Percentiles rank a stretch among this genome's conserved stretches.
phyloP scores from a whole-genome alignment of 2,797 vertebrate species.

The Tiaroga cobitis region DNA sequence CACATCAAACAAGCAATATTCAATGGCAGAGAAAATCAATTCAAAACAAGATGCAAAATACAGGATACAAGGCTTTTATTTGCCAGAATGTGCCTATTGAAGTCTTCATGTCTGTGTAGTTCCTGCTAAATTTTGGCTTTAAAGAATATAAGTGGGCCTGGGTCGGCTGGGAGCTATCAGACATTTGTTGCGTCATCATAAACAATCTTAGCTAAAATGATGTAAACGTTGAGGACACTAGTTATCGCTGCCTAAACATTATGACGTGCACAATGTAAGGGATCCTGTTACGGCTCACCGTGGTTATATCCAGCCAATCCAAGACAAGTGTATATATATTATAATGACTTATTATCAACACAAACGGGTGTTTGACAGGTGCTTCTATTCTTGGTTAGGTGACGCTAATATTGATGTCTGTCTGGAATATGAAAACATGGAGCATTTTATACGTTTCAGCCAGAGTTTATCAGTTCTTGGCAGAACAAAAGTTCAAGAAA shows the following conservation, averaged over 20 bases:
- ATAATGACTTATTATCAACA: conserved; percentile 45
- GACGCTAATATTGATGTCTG: conserved; percentile 25
- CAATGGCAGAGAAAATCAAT: conserved; percentile 32
- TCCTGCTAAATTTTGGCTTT: background rate
- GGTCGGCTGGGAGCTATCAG: background rate
- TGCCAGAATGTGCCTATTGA: background rate
- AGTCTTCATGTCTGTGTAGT: background rate
- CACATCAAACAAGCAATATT: conserved; percentile 49
- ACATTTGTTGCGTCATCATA: conserved; percentile 6
- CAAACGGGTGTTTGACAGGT: conserved; percentile 43
- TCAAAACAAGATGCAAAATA: conserved; percentile 22
- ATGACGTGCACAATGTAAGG: background rate
- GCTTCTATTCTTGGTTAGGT: conserved; percentile 28
- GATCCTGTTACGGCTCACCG: conserved; percentile 5
- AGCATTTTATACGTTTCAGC: conserved; percentile 21
- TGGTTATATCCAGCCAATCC: conserved; percentile 16
- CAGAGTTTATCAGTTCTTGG: conserved; percentile 34
- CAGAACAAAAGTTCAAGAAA: conserved; percentile 29
- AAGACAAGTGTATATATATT: conserved; percentile 47
- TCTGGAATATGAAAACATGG: conserved; percentile 20
- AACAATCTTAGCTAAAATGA: conserved; percentile 7
- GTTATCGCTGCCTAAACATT: background rate
- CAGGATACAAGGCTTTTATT: conserved; percentile 26
- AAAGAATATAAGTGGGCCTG: background rate
- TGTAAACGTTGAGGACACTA: background rate